Conservation (phyloP, 2,888 invertebrate species). For the Onchidella celtica region DNA sequence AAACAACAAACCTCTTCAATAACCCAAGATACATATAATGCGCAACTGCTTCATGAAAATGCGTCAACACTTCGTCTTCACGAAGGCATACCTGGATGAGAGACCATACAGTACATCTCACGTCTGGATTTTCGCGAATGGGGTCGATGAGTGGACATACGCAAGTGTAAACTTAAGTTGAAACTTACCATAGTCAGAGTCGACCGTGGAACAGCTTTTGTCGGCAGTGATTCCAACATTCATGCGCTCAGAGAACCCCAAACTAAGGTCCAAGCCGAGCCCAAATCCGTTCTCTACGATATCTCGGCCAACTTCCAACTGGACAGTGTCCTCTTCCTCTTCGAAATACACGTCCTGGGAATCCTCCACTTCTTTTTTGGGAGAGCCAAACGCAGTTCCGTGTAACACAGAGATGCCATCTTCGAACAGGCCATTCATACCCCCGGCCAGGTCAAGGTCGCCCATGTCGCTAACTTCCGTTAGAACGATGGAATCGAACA, state of each 20-base stretch:
- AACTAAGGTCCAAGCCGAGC: constrained; percentile 37
- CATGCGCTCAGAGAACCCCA: constrained; percentile 12
- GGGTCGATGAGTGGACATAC: too few relatives aligned
- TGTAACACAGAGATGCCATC: constrained; percentile 21
- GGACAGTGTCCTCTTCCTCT: neutral
- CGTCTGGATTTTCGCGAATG: too few relatives aligned
- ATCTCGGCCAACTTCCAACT: too few relatives aligned
- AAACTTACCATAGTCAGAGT: constrained; percentile 37
- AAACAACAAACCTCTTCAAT: too few relatives aligned
- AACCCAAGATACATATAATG: too few relatives aligned
- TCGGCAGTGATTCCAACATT: constrained; percentile 18
- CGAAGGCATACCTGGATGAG: too few relatives aligned
- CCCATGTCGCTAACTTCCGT: constrained; percentile 39
- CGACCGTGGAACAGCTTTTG: constrained; percentile 15
- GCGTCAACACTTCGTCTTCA: too few relatives aligned
- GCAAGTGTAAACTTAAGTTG: neutral
- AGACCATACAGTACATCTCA: too few relatives aligned
- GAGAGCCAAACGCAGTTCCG: constrained; percentile 20
- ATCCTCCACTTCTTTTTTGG: neutral
- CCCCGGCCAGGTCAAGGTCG: constrained; percentile 35
- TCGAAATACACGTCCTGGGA: neutral
- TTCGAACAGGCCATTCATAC: constrained; percentile 21
- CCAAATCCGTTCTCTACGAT: neutral
- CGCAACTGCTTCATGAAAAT: too few relatives aligned
- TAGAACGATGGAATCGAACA: constrained; percentile 43